Conservation (phyloP, 2,888 invertebrate species). For the Mythimna pallens region DNA sequence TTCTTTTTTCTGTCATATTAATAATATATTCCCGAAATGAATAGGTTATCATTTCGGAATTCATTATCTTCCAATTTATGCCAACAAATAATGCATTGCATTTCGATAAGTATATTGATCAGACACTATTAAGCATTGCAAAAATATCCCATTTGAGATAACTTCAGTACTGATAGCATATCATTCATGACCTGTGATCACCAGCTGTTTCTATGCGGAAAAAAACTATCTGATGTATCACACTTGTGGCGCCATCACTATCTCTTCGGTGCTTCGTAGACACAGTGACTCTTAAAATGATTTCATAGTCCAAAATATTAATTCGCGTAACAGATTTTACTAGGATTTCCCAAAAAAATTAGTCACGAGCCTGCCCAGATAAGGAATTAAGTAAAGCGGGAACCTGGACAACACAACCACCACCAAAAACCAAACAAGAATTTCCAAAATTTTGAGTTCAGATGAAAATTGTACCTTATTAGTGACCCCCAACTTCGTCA, state of each 20-base stretch:
- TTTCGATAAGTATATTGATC: slow-evolving; percentile 24
- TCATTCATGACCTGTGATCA: slow-evolving; percentile 17
- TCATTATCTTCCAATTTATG: slow-evolving; percentile 35
- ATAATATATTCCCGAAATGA: slow-evolving; percentile 7
- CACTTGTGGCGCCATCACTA: not conserved
- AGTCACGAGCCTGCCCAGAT: not conserved
- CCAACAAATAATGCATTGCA: slow-evolving; percentile 8
- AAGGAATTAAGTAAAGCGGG: not conserved
- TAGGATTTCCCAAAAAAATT: too few relatives aligned
- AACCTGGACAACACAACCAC: too few relatives aligned
- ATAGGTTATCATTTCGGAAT: slow-evolving; percentile 17
- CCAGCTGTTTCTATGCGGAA: slow-evolving; percentile 49
- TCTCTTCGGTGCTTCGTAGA: slow-evolving; percentile 4
- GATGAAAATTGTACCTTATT: not conserved
- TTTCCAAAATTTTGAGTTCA: not conserved
- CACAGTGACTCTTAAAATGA: not conserved
- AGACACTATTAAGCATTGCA: slow-evolving; percentile 21
- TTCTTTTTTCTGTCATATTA: slow-evolving; percentile 3
- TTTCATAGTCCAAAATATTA: not conserved
- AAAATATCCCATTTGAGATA: slow-evolving; percentile 46
- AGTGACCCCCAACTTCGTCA: too few relatives aligned
- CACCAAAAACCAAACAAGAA: not conserved
- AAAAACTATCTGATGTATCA: not conserved
- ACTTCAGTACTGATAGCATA: slow-evolving; percentile 26
- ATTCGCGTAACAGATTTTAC: not conserved